phyloP scores from a whole-genome alignment of 2,797 vertebrate species.

The Hybognathus amarus region DNA sequence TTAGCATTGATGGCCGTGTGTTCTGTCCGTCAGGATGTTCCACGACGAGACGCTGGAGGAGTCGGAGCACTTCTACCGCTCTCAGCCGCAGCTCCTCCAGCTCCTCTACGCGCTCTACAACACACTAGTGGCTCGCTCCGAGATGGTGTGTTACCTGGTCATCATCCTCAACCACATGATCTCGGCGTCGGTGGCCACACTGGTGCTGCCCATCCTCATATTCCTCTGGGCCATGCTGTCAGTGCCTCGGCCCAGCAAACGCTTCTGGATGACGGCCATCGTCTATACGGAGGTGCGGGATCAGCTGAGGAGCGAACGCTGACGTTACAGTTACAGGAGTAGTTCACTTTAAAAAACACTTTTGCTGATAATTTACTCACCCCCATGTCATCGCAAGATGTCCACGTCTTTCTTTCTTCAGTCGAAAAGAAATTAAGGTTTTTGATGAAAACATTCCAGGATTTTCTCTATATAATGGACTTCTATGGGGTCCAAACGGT shows the following conservation, averaged over 20 bases:
- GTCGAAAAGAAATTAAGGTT: too few species aligned
- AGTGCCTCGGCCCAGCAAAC: slow-evolving; percentile 91
- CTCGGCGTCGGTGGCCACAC: slow-evolving; percentile 89
- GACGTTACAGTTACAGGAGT: too few species aligned
- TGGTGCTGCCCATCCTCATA: slow-evolving; percentile 91
- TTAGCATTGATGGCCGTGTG: too few species aligned
- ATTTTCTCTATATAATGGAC: too few species aligned
- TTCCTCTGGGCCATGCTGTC: slow-evolving; percentile 96
- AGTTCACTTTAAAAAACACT: too few species aligned
- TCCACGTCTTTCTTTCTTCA: too few species aligned
- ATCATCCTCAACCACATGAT: slow-evolving; percentile 94
- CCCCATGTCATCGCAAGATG: too few species aligned
- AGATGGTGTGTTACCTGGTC: slow-evolving; percentile 90
- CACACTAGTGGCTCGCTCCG: slow-evolving; percentile 87
- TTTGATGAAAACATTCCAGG: too few species aligned
- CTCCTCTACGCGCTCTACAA: slow-evolving; percentile 92
- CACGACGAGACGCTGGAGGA: slow-evolving; percentile 87
- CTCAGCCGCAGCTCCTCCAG: slow-evolving; percentile 88
- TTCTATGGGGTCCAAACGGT: too few species aligned
- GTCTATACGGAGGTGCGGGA: slow-evolving; percentile 90
- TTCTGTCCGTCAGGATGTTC: slow-evolving; percentile 82
- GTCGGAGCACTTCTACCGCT: slow-evolving; percentile 87
- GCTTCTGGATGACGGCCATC: slow-evolving; percentile 97
- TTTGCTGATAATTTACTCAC: too few species aligned
- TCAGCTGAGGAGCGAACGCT: too few species aligned